These are phyloP conservation scores for Andrena haemorrhoa DNA, from an alignment of 2,888 invertebrate species.

Conservation along the genomic window DNA sequence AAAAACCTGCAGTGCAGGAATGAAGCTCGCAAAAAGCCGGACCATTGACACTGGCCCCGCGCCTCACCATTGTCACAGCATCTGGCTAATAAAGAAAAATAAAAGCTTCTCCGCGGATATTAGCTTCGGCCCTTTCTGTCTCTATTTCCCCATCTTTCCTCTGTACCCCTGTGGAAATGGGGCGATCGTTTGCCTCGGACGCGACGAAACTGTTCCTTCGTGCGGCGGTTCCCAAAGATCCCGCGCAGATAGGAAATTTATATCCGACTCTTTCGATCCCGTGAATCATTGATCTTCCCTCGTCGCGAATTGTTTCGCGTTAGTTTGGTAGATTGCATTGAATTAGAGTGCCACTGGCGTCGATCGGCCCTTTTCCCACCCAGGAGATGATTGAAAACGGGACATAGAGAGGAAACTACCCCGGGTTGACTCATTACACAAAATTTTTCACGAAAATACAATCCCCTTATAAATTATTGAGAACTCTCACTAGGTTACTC, in stretches of 20 bases:
- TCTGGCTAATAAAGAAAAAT: slow-evolving; percentile 80
- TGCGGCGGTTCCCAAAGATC: slow-evolving; percentile 43
- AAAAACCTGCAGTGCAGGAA: too few relatives aligned
- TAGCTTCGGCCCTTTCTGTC: slow-evolving; percentile 55
- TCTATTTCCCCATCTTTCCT: slow-evolving; percentile 37
- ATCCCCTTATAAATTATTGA: neutral
- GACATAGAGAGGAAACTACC: neutral
- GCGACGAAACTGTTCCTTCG: slow-evolving; percentile 33
- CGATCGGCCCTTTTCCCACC: neutral
- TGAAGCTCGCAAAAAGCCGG: slow-evolving; percentile 71
- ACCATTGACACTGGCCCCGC: slow-evolving; percentile 70
- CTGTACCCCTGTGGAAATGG: neutral
- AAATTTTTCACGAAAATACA: neutral
- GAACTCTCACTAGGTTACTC: too few relatives aligned
- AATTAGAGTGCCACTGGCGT: neutral
- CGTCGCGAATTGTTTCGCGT: slow-evolving; percentile 28
- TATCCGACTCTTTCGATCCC: slow-evolving; percentile 27
- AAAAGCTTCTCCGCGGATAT: slow-evolving; percentile 76
- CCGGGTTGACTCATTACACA: neutral
- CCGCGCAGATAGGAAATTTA: slow-evolving; percentile 32
- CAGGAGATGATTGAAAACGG: neutral
- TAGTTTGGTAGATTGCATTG: slow-evolving; percentile 20
- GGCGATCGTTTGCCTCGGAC: slow-evolving; percentile 26
- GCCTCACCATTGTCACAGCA: slow-evolving; percentile 65
- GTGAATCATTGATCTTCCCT: slow-evolving; percentile 29